phyloP scores from a whole-genome alignment of 2,113 vertebrate species.

The Benthochromis sp. region DNA sequence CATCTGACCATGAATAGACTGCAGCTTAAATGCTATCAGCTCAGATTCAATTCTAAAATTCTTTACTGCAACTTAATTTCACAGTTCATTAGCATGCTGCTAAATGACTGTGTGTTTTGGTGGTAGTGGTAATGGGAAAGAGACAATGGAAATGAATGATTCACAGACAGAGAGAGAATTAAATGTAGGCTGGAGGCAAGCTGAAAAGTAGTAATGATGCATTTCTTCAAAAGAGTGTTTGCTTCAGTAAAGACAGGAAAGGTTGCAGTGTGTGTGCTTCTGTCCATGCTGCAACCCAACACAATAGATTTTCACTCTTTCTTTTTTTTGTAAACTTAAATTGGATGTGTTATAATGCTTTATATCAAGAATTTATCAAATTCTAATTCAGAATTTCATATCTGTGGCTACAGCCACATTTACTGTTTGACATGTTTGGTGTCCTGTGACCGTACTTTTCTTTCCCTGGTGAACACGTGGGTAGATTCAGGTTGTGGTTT shows the following conservation, averaged over 20 bases:
- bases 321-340: background rate
- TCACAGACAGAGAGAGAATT: background rate
- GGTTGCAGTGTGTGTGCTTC: background rate
- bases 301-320: background rate
- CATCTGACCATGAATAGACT: background rate
- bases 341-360: background rate
- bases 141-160: background rate
- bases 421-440: background rate
- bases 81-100: background rate
- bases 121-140: background rate
- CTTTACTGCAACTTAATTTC: slow-evolving; percentile 17
- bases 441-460: background rate
- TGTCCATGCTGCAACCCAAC: background rate
- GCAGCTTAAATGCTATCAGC: background rate
- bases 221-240: background rate
- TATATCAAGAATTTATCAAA: background rate
- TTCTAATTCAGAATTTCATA: background rate
- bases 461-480: background rate
- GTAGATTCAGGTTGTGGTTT: background rate
- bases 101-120: background rate
- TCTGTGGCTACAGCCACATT: background rate
- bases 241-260: background rate
- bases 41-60: slow-evolving; percentile 4
- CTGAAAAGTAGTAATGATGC: background rate
- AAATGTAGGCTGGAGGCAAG: slow-evolving; percentile 3